phyloP scores from a whole-genome alignment of 2,888 invertebrate species.

The Dyspetes luteomarginatus region DNA sequence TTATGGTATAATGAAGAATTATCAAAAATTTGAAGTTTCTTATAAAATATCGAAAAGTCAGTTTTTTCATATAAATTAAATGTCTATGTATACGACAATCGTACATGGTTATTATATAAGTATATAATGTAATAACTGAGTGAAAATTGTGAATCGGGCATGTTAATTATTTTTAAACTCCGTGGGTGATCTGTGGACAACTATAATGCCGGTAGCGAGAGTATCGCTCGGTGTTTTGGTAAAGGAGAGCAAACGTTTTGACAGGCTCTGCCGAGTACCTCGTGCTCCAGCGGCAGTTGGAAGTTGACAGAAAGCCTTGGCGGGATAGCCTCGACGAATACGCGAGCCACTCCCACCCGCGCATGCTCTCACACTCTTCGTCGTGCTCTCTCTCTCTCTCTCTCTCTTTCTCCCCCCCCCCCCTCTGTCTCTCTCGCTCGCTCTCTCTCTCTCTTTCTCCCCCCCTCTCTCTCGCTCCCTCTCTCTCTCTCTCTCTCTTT shows the following conservation, averaged over 20 bases:
- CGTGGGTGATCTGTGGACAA: not conserved
- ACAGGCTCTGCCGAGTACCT: slow-evolving; percentile 65
- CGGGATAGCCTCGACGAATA: slow-evolving; percentile 77
- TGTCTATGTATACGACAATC: too few relatives aligned
- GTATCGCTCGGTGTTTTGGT: not conserved
- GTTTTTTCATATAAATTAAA: too few relatives aligned
- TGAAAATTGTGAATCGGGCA: not conserved
- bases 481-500: slow-evolving; percentile 18
- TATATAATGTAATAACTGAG: not conserved
- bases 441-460: slow-evolving; percentile 16
- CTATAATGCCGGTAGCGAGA: slow-evolving; percentile 5
- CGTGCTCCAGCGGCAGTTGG: slow-evolving; percentile 75
- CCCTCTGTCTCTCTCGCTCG: not conserved
- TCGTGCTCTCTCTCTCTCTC: slow-evolving; percentile 18
- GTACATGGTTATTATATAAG: too few relatives aligned
- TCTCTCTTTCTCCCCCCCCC: slow-evolving; percentile 26
- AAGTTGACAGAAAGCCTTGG: slow-evolving; percentile 81
- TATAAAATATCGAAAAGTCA: too few relatives aligned
- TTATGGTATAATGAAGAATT: not conserved
- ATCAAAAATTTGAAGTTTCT: not conserved
- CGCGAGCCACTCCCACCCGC: slow-evolving; percentile 80
- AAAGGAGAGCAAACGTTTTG: slow-evolving; percentile 64
- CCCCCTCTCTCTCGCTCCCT: slow-evolving; percentile 44
- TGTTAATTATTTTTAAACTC: not conserved
- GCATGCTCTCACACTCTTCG: slow-evolving; percentile 76